Base-by-base conservation (phyloP, 1,140 invertebrate genomes). In the Archivesica marissinica region DNA sequence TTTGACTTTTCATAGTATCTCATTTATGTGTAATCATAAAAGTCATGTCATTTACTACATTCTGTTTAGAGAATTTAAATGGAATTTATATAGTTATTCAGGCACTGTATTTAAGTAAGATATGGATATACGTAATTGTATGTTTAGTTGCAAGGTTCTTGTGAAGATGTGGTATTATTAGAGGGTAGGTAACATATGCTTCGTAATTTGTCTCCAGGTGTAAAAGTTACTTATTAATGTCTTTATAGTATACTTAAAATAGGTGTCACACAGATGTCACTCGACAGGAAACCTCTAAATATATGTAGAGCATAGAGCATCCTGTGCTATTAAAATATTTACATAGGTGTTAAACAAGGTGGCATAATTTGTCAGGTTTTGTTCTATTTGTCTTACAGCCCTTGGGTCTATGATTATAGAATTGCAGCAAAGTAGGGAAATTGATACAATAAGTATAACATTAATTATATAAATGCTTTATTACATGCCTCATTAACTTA, bases 261-360 rank as follows among this genome's bases (percentile, higher is more conserved):
- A 64, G 59, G 59, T 64, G 59, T 64, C 59, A 64, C 6, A 35
- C 13, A 64, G 38, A 39, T 70, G 11, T 70, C 28, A 30, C 6
- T 70, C 25, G 13, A 72, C 68, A 72, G 68, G 68, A 72, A 47
- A 17, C 28, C 25, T 50, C 13, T 72, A 44, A 72, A 47, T 72
- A 50, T 72, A 47, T 72, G 38, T 4, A 50, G 25, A 72, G 50
- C 28, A 25, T 25, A 72, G 39, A 3, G 25, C 68, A 47, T 72
- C 68, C 68, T 72, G 68, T 72, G 4, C 25, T 28, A 47, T 47
- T 72, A 47, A 47, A 72, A 72, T 72, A 72, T 72, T 72, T 47
- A 72, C 25, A 47, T 47, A 72, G 68, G 68, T 72, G 68, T 72
- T 17, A 47, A 50, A 50, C 41, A 47, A 50, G 28, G 68, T 50